Base-by-base conservation (phyloP, 1,140 invertebrate genomes). In the Tribolium madens region DNA sequence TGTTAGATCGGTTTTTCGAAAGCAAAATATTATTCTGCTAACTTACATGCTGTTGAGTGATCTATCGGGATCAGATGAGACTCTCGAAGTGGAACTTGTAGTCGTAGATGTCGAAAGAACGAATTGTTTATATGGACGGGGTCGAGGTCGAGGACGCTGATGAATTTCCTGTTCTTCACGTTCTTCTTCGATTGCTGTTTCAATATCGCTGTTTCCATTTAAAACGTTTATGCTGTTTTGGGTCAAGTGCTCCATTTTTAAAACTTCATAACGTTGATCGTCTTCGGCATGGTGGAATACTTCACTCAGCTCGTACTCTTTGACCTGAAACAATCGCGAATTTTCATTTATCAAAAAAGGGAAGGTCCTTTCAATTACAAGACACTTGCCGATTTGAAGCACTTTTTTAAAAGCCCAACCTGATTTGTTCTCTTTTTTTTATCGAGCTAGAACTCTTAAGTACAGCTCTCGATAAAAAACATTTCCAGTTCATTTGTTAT, bases 251-350 rank as follows among this genome's bases (percentile, higher is more conserved):
- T 91, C 90, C 82, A 89, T 91, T 84, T 89, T 89, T 17, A 95
- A 86, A 68, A 92, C 90, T 80, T 93, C 92, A 87, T 94, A 95
- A 86, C 91, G 90, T 81, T 91, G 90, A 82, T 94, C 92, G 84
- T 94, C 93, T 85, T 94, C 92, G 73, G 87, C 86, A 80, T 92
- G 91, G 86, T 95, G 93, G 85, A 95, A 95, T 75, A 93, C 93
- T 87, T 95, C 93, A 78, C 92, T 93, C 78, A 96, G 86, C 85
- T 95, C 94, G 87, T 96, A 96, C 87, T 95, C 94, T 82, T 92
- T 93, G 71, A 95, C 87, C 95, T 96, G 87, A 18, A 81, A 64
- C 57, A 3, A 26, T 7, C 10, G 21, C 15, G n/a, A 21, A 2
- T 33, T 33, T 14, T 21, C 10, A 57, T 57, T 57, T 14, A 50